Base-by-base conservation (phyloP, 2,113 vertebrate genomes). In the Hepsetus odoe region DNA sequence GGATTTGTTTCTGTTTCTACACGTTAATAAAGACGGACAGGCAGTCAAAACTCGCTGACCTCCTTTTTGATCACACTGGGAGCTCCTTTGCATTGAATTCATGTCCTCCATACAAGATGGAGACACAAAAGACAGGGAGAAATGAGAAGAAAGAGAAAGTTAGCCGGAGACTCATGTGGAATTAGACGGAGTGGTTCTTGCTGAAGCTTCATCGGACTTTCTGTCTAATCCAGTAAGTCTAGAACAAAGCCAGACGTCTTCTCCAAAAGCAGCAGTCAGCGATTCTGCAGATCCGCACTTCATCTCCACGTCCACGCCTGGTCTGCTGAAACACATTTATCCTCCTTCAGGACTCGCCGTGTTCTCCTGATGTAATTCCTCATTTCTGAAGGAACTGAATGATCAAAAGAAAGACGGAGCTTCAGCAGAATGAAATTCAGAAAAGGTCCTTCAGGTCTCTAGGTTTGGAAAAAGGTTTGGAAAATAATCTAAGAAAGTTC, bases 171-270 rank as follows among this genome's bases (percentile, higher is more conserved):
- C 65, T 68, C 55, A 28, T 71, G 65, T 55, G 49, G 68, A 80
- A 49, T 70, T 51, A 70, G 32, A 66, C 5, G 40, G 12, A 40
- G 58, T 61, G 38, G 42, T 61, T 28, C 28, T 24, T 30, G 35
- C 49, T 11, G 55, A 12, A 62, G 42, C 38, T 35, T 33, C 61
- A 46, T 38, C 32, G 68, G 55, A 44, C n/a, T 55, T 76, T 44
- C 58, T 22, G n/a, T 55, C 72, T 71, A 65, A 81, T 76, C 73
- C 73, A 32, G 51, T 69, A 56, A 62, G 53, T 64, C 44, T 38
- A 76, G 24, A 76, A 76, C 79, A 81, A 81, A 81, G 79, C 44
- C 44, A 7, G 22, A 42, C 46, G 30, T 64, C 56, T 59, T 38
- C 67, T 68, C 73, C 56, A 59, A 67, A 75, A 72, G 33, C 44